Evolutionary conservation across 1,140 invertebrate genomes (phyloP).

Genomic region (Eufriesea mexicana): DNA sequence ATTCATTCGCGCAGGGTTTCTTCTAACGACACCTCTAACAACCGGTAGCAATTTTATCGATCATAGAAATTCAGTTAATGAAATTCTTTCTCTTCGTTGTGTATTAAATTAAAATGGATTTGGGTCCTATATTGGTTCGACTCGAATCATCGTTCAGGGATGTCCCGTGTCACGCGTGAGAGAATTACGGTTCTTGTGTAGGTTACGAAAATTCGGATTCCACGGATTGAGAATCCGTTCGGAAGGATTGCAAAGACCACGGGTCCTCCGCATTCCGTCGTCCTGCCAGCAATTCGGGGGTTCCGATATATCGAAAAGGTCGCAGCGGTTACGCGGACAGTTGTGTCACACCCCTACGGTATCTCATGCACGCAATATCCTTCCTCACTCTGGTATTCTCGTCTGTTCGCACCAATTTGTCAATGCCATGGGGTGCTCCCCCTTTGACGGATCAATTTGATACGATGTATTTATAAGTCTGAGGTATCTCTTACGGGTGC

Average conservation of each 20-base stretch:
- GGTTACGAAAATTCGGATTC: no score
- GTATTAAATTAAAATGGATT: no score
- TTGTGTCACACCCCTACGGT: constrained; percentile 4
- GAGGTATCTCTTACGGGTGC: neutral
- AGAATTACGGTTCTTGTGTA: no score
- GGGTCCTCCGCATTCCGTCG: neutral
- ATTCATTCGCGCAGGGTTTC: no score
- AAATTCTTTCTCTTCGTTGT: no score
- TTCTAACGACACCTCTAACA: no score
- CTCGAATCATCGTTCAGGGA: no score
- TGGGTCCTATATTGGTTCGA: no score
- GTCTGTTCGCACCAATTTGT: constrained; percentile 37
- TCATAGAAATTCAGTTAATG: no score
- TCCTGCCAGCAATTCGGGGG: neutral
- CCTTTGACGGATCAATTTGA: constrained; percentile 30
- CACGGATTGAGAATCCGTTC: no score
- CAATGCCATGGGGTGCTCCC: constrained; percentile 14
- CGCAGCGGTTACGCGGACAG: constrained; percentile 2
- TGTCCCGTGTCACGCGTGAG: no score
- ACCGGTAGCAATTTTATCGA: no score
- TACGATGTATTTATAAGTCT: constrained; percentile 23
- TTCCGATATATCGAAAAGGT: constrained; percentile 10
- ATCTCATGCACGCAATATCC: constrained; percentile 23
- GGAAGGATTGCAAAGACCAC: neutral
- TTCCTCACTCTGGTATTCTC: constrained; percentile 29